These are phyloP conservation scores for Pemphigus obesinymphae DNA, from an alignment of 1,140 invertebrate species.

Conservation along the genomic window DNA sequence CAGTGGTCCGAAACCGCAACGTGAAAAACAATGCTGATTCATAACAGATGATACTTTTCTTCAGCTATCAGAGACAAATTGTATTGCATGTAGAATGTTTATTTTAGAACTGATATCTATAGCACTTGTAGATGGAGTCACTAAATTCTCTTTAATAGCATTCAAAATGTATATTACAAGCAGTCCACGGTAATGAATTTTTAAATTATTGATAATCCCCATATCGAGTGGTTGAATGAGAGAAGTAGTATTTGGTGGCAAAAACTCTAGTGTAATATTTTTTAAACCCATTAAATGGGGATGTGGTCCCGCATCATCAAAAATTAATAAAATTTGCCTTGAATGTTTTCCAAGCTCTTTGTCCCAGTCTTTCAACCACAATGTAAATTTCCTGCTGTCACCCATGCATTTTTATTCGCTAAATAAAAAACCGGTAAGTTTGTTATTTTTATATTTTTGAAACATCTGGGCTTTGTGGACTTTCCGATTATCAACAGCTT, in stretches of 20 bases:
- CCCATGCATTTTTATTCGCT: conserved; percentile 50
- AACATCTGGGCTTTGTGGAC: conserved; percentile 50
- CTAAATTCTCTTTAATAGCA: not conserved
- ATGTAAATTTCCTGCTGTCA: conserved; percentile 49
- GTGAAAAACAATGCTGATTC: too few relatives aligned
- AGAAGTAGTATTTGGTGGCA: conserved; percentile 52
- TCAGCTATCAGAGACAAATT: too few relatives aligned
- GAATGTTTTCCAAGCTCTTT: not conserved
- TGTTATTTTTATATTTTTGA: conserved; percentile 46
- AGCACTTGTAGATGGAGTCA: too few relatives aligned
- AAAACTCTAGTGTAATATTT: conserved; percentile 49
- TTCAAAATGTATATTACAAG: conserved; percentile 11
- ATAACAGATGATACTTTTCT: too few relatives aligned
- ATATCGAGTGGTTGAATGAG: conserved; percentile 52
- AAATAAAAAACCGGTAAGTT: conserved; percentile 45
- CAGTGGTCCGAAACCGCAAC: too few relatives aligned
- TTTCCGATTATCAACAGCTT: conserved; percentile 54
- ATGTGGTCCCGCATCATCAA: conserved; percentile 52
- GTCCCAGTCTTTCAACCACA: conserved; percentile 43
- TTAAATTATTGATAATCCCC: conserved; percentile 49
- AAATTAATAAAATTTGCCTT: conserved; percentile 46
- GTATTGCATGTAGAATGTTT: too few relatives aligned
- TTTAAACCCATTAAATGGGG: conserved; percentile 43
- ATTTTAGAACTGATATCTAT: too few relatives aligned
- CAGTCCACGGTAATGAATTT: conserved; percentile 33